These are phyloP conservation scores for Fragum whitleyi DNA, from an alignment of 2,888 invertebrate species.

Conservation along the genomic window DNA sequence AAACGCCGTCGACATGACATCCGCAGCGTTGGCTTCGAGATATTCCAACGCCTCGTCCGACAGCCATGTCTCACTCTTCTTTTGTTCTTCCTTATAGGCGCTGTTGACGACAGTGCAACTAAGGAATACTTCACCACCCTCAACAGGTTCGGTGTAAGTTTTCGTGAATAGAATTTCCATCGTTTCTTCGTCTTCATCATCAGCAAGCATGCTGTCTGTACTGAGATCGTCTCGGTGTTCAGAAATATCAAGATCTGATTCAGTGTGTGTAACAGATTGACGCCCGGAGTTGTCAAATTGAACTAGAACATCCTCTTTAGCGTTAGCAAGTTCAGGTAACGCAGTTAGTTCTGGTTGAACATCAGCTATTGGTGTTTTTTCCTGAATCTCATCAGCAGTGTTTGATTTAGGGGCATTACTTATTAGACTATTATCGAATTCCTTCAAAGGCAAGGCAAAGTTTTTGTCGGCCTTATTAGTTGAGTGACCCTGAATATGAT, in stretches of 20 bases:
- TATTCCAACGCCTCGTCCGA: conserved; percentile 71
- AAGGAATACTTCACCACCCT: conserved; percentile 68
- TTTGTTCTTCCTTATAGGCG: conserved; percentile 55
- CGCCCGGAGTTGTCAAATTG: conserved; percentile 59
- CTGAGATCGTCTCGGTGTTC: conserved; percentile 78
- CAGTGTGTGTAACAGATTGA: conserved; percentile 69
- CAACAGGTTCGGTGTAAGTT: conserved; percentile 73
- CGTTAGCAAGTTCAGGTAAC: conserved; percentile 46
- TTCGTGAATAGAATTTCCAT: conserved; percentile 74
- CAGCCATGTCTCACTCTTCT: conserved; percentile 54
- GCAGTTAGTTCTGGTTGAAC: conserved; percentile 48
- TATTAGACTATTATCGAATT: conserved; percentile 27
- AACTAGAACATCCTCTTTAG: conserved; percentile 40
- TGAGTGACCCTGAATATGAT: conserved; percentile 5
- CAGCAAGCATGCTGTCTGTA: conserved; percentile 79
- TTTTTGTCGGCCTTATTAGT: conserved; percentile 25
- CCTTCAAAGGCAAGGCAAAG: conserved; percentile 27
- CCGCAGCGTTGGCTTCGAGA: conserved; percentile 66
- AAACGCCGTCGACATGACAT: conserved; percentile 72
- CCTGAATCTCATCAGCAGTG: conserved; percentile 65
- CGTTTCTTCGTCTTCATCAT: conserved; percentile 78
- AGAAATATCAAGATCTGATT: conserved; percentile 80
- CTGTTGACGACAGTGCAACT: conserved; percentile 66
- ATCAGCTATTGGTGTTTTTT: conserved; percentile 67
- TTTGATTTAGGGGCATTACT: conserved; percentile 26